Evolutionary conservation across 2,797 vertebrate species (phyloP), one percentile per base, ranked within the genome.

Genomic region (Garrulus glandarius): DNA sequence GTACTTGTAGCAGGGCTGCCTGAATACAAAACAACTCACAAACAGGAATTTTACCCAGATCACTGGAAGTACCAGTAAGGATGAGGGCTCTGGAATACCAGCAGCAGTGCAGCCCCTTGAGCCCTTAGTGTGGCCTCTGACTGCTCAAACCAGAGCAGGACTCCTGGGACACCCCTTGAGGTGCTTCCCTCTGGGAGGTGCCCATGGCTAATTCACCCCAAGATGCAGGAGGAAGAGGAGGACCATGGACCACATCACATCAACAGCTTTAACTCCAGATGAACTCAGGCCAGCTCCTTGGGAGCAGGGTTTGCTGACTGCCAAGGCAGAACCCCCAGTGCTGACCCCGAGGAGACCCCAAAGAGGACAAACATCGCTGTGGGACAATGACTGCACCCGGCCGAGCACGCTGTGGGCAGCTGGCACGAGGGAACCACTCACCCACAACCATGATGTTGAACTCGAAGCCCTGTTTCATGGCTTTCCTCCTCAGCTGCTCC

Each of bases 361-460:
- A 22, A 34, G 44, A 36, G 78, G 67, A 82, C 59, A 81, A 87
- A 84, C 65, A 18, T 11, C 3, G 0, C 1, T 6, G 0, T 9
- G 18, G 57, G 52, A 55, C 56, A 69, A 52, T 4, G 46, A 37
- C 74, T 86, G 13, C 69, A 34, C 47, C 57, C 18, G 0, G 20
- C 30, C 0, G 34, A 72, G 50, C 86, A 39, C 30, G 1, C 13
- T 9, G 10, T 6, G 0, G 46, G 65, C 81, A 71, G 78, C 78
- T 39, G 85, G 63, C 1, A 8, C 1, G 0, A 11, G 24, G 22
- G 30, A 9, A 44, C 17, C 29, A 98, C 99, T 99, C 97, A 99
- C 99, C 99, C 29, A 99, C 99, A 10, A 99, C 99, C 99, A 99
- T 99, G 95, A 99, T 99, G 98, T 99, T 99, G 96, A 99, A 99